Conservation (phyloP, 64 coral and sea anemone species). For the Trachythela sp. region DNA sequence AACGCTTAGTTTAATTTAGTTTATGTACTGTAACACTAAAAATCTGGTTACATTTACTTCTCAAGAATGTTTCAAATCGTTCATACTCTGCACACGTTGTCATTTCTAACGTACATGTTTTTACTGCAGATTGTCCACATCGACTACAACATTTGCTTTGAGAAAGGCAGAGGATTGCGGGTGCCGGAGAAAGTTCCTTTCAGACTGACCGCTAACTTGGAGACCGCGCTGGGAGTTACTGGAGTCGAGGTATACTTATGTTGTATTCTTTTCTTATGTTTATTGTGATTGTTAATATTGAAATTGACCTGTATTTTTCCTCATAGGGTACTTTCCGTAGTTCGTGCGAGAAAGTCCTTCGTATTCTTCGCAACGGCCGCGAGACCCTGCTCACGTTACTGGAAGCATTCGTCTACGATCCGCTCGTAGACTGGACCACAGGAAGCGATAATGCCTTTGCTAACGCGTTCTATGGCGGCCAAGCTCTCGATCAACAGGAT, state of each 20-base stretch:
- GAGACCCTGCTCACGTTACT: neutral
- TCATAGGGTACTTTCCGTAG: constrained; percentile 4
- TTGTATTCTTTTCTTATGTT: neutral
- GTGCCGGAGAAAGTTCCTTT: constrained; percentile 98
- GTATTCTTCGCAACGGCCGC: neutral
- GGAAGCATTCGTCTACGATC: constrained; percentile 10
- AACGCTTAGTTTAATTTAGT: too few relatives aligned
- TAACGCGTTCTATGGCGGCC: neutral
- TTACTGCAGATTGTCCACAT: constrained; percentile 86
- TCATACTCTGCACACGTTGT: too few relatives aligned
- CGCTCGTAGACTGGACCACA: neutral
- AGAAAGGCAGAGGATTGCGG: constrained; percentile 83
- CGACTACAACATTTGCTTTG: constrained; percentile 99
- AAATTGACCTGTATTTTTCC: neutral
- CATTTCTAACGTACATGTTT: neutral
- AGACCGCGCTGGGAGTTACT: constrained; percentile 89
- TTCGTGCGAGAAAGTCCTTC: constrained; percentile 11
- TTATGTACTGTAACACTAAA: too few relatives aligned
- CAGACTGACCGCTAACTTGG: constrained; percentile 91
- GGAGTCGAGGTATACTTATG: constrained; percentile 91
- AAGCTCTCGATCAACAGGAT: neutral
- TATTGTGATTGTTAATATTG: too few relatives aligned
- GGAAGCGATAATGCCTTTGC: constrained; percentile 3
- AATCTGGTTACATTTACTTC: too few relatives aligned
- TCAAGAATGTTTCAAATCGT: too few relatives aligned